Base-by-base conservation (phyloP, 2,797 vertebrate species). In the Pangasius larnaudii region DNA sequence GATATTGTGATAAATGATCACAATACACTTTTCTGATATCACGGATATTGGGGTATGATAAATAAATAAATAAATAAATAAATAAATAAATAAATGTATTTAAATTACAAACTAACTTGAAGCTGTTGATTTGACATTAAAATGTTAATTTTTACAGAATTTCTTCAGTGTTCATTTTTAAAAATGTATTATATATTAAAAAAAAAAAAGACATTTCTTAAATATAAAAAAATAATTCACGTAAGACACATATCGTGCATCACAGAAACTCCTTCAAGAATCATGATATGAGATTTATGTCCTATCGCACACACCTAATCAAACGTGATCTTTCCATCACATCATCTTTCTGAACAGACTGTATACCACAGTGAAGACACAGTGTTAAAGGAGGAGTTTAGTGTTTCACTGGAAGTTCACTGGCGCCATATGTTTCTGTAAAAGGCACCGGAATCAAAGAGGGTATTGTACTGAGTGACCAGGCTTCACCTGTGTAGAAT, bases 391-490 rank as follows among this genome's bases (percentile, higher is more conserved):
- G 75, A 74, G 51, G 18, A 74, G 74, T 79, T 78, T 49, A 85
- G 36, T 22, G 59, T 90, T 88, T 88, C 71, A 87, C 6, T 71
- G 84, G 84, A 69, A 36, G 36, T 85, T 90, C 86, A 61, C 61
- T 86, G 85, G 88, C 74, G 84, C 89, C 78, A 86, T 88, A 88
- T 53, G 85, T 84, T 85, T 86, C 85, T 74, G 79, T 86, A 63
- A 67, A 82, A 72, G 53, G 56, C 59, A 85, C 24, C 10, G 86
- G 89, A 91, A 94, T 94, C 93, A 95, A 95, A 94, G 92, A 89
- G 75, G 63, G 83, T 86, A 93, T 94, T 95, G 94, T 95, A 91
- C 49, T 42, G 81, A 0, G 88, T 85, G 87, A 88, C 72, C 56
- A 86, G 51, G 86, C 51, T 88, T 87, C 92, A 94, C 94, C 94